A percentile compares a stretch with the other conserved stretches of the same genome.
phyloP scores from a whole-genome alignment of 2,113 vertebrate species.

The Crocuta crocuta region DNA sequence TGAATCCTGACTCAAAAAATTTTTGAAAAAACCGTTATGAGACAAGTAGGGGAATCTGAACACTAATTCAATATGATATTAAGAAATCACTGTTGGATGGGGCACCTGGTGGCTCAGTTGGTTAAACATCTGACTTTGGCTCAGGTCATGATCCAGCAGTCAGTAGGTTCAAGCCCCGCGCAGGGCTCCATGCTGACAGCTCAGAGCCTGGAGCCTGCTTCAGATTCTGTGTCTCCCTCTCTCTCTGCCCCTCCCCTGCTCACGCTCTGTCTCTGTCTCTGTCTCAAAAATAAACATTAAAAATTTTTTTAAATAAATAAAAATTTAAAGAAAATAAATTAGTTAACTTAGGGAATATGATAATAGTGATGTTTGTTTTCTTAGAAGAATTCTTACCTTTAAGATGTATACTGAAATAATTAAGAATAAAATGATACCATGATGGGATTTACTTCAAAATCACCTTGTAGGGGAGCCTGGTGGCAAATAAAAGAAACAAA shows the following conservation, averaged over 20 bases:
- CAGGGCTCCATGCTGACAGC: no score
- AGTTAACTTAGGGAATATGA: background rate
- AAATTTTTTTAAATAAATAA: no score
- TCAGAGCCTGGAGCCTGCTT: no score
- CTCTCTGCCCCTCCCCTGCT: no score
- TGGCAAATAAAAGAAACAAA: background rate
- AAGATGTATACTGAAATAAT: conserved; percentile 29
- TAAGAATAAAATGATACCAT: conserved; percentile 38
- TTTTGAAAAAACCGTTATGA: background rate
- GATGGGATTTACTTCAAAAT: conserved; percentile 49
- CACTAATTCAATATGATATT: background rate
- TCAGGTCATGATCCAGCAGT: no score
- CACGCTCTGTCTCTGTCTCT: no score
- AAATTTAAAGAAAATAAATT: background rate
- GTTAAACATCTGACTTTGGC: no score
- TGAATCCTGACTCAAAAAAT: background rate
- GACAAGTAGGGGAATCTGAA: background rate
- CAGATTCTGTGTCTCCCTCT: no score
- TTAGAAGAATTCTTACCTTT: background rate
- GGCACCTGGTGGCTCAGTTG: no score
- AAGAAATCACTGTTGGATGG: background rate
- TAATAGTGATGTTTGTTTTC: background rate
- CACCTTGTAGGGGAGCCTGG: background rate
- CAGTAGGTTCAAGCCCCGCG: accelerated
- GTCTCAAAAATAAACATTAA: no score